Conservation (phyloP, 2,888 invertebrate genomes). For the Drosophila parthenogenetica region DNA sequence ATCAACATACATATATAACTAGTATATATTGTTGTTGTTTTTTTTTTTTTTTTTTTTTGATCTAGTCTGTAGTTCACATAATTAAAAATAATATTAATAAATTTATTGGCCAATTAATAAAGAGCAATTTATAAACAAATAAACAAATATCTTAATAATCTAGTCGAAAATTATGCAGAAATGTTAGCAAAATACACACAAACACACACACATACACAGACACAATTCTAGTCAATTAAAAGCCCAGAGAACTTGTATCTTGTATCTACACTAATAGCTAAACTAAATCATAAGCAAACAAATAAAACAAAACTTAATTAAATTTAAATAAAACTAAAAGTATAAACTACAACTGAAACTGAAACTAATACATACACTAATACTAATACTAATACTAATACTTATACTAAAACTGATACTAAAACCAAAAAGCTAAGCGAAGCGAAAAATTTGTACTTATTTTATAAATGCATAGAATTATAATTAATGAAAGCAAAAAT, state of each 20-base stretch:
- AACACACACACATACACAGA: conserved; percentile 30
- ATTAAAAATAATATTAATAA: conserved; percentile 47
- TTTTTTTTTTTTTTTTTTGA: conserved; percentile 47
- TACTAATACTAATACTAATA: conserved; percentile 18
- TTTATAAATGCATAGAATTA: conserved; percentile 57
- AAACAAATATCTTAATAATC: conserved; percentile 64
- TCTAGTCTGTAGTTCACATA: conserved; percentile 63
- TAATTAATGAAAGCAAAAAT: conserved; percentile 10
- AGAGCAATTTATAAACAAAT: conserved; percentile 61
- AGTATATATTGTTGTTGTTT: conserved; percentile 8
- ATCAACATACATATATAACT: conserved; percentile 27
- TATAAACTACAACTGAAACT: conserved; percentile 13
- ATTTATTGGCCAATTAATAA: conserved; percentile 75
- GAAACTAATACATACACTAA: conserved; percentile 21
- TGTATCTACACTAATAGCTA: conserved; percentile 63
- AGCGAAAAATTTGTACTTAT: conserved; percentile 65
- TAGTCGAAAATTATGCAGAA: conserved; percentile 59
- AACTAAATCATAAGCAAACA: conserved; percentile 46
- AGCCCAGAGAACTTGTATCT: conserved; percentile 58
- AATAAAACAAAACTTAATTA: conserved; percentile 11
- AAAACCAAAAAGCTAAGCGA: conserved; percentile 18
- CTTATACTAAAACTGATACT: conserved; percentile 20
- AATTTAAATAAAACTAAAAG: conserved; percentile 11
- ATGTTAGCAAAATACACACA: conserved; percentile 34
- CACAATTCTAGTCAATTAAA: conserved; percentile 72